These are phyloP conservation scores for Phortica variegata DNA, from an alignment of 1,140 invertebrate species.

Conservation along the genomic window DNA sequence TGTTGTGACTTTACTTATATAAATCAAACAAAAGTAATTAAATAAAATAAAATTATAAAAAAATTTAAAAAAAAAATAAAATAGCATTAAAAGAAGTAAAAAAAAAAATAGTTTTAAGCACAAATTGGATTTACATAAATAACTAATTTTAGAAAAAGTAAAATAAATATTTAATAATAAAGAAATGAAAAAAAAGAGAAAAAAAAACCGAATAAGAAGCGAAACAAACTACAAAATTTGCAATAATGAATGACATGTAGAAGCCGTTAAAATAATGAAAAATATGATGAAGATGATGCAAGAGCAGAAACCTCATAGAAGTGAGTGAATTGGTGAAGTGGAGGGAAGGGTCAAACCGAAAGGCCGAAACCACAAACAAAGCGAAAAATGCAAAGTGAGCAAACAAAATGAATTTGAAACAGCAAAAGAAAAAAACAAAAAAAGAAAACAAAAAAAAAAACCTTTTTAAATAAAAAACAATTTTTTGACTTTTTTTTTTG, in stretches of 20 bases:
- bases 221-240: conserved; percentile 5
- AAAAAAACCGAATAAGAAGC: conserved; percentile 13
- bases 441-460: conserved; percentile 3
- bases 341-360: background rate
- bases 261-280: conserved; percentile 23
- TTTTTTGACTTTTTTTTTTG: too few species aligned
- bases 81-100: background rate
- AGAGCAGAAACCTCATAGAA: background rate
- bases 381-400: conserved; percentile 26
- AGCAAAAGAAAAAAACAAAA: conserved; percentile 1
- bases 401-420: conserved; percentile 10
- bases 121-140: conserved; percentile 4
- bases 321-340: background rate
- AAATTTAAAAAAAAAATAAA: conserved; percentile 10
- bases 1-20: conserved; percentile 38
- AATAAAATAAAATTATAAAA: conserved; percentile 1
- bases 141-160: conserved; percentile 1
- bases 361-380: conserved; percentile 8
- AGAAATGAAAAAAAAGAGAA: conserved; percentile 13
- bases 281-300: background rate
- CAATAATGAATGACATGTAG: conserved; percentile 8
- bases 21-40: conserved; percentile 15
- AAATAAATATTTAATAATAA: conserved; percentile 10
- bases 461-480: conserved; percentile 6
- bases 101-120: background rate